Conservation (phyloP, 2,888 invertebrate species). For the Thymelicus sylvestris region DNA sequence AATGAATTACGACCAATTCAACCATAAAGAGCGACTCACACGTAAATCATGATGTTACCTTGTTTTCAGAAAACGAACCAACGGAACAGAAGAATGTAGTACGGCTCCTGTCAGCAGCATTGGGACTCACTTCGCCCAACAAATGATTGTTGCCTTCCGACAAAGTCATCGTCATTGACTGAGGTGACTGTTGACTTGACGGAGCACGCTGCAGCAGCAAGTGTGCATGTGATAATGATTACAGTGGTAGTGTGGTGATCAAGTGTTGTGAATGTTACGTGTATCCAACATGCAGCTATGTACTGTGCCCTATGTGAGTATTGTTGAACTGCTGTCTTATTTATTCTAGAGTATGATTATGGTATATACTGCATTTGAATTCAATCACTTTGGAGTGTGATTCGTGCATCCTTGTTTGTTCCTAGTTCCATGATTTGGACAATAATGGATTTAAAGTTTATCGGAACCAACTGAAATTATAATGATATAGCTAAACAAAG, state of each 20-base stretch:
- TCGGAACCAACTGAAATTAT: no score
- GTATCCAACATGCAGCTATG: no score
- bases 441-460: no score
- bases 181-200: slow-evolving; percentile 25
- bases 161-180: slow-evolving; percentile 48
- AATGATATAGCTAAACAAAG: no score
- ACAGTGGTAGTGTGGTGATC: background rate
- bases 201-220: no score
- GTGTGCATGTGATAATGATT: background rate
- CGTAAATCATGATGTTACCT: background rate
- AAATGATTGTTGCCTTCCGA: slow-evolving; percentile 63
- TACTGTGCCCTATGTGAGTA: background rate
- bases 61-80: slow-evolving; percentile 86
- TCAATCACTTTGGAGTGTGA: background rate
- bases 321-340: background rate
- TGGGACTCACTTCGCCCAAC: slow-evolving; percentile 85
- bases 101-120: slow-evolving; percentile 90
- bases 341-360: background rate
- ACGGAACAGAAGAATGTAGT: slow-evolving; percentile 92
- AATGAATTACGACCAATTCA: no score
- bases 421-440: no score
- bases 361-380: background rate
- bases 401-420: background rate
- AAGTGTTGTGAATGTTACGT: background rate
- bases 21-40: no score